Percentiles rank a stretch among this genome's conserved stretches.
These are phyloP conservation scores for Xestoiulus laeticollis DNA, from an alignment of 2,888 invertebrate species.

Conservation along the genomic window DNA sequence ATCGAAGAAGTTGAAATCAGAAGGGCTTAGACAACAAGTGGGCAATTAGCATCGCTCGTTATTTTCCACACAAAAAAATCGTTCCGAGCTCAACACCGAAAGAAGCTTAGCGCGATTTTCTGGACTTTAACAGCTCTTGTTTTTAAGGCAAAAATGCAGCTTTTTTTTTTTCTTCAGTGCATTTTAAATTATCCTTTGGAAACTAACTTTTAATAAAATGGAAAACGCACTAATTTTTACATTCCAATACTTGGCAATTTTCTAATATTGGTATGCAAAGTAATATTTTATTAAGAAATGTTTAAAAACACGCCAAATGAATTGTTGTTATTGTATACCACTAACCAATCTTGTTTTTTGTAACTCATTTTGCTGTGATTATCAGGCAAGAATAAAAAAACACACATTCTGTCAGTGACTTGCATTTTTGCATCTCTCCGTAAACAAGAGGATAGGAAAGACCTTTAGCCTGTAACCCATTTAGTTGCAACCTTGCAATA, in stretches of 20 bases:
- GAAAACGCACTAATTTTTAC: constrained; percentile 2
- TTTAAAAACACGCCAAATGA: background rate
- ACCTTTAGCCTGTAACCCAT: background rate
- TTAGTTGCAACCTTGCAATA: background rate
- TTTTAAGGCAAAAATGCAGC: constrained; percentile 12
- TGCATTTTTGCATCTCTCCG: background rate
- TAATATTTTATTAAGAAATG: constrained; percentile 26
- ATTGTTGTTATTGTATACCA: constrained; percentile 12
- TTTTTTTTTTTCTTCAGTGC: background rate
- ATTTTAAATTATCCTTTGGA: background rate
- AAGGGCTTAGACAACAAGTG: background rate
- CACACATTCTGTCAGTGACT: background rate
- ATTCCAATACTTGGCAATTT: constrained; percentile 18
- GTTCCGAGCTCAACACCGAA: background rate
- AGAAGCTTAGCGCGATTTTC: background rate
- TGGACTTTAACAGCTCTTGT: constrained; percentile 1
- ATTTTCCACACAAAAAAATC: constrained; percentile 26
- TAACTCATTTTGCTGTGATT: constrained; percentile 26
- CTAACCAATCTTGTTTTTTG: constrained; percentile 12
- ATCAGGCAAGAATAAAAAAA: background rate
- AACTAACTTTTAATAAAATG: constrained; percentile 26
- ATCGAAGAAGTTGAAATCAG: background rate
- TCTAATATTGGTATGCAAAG: constrained; percentile 16
- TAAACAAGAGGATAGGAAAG: background rate
- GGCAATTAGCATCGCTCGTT: background rate